Evolutionary conservation across 2,113 vertebrate genomes (phyloP).

Genomic region (Diphyllodes magnificus): DNA sequence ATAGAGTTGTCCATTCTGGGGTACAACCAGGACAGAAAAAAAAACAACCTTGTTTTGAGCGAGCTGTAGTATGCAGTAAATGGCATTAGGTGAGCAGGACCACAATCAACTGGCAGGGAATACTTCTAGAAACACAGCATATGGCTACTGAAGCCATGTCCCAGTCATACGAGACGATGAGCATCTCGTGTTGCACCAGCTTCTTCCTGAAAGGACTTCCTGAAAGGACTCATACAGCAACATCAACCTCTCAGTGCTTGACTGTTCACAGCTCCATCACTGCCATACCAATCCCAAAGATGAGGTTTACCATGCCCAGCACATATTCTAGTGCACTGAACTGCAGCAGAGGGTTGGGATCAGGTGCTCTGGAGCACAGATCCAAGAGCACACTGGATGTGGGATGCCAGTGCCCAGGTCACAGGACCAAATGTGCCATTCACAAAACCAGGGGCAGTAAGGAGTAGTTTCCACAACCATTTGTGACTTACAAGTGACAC

Average conservation of each 20-base stretch:
- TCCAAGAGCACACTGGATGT: neutral
- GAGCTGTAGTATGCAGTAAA: neutral
- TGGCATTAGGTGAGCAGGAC: neutral
- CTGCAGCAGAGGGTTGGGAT: neutral
- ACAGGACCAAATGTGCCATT: neutral
- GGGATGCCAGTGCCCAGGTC: neutral
- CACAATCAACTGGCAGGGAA: neutral
- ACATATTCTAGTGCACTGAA: accelerated
- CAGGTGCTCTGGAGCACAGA: neutral
- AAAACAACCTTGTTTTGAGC: neutral
- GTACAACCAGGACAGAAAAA: neutral
- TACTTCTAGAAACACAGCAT: neutral
- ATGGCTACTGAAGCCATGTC: neutral
- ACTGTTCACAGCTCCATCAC: neutral
- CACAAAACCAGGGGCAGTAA: neutral
- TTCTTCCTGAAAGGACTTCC: neutral
- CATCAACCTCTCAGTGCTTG: neutral
- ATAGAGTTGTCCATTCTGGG: neutral
- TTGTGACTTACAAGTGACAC: neutral
- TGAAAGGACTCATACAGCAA: neutral
- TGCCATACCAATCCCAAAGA: neutral
- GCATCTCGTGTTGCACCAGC: neutral
- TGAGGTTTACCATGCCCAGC: neutral
- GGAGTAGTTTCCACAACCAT: neutral
- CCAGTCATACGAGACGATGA: neutral